phyloP scores from a whole-genome alignment of 2,888 invertebrate genomes.

The Drepanosiphum platanoidis region DNA sequence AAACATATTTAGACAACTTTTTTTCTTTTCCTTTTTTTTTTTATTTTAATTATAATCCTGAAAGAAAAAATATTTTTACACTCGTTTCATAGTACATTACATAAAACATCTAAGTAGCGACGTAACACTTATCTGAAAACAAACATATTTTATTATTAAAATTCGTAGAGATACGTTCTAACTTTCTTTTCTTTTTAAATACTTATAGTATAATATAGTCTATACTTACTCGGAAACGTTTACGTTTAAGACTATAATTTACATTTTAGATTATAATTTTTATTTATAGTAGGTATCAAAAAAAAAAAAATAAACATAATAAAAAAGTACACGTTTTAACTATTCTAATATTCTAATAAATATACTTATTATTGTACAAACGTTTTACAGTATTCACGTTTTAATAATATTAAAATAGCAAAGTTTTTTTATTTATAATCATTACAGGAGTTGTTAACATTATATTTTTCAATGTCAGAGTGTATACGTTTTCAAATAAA shows the following conservation, averaged over 20 bases:
- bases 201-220: too few species aligned
- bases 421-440: not conserved
- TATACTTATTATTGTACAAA: not conserved
- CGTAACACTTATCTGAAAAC: not conserved
- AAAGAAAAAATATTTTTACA: not conserved
- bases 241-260: not conserved
- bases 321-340: not conserved
- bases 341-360: not conserved
- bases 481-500: not conserved
- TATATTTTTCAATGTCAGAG: not conserved
- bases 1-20: not conserved
- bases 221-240: not conserved
- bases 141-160: constrained; percentile 1
- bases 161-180: not conserved
- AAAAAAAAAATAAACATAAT: too few species aligned
- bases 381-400: not conserved
- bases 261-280: too few species aligned
- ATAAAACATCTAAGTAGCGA: not conserved
- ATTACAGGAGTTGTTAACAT: not conserved
- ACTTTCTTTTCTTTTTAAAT: not conserved
- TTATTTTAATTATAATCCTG: not conserved
- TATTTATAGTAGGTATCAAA: too few species aligned
- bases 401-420: not conserved
- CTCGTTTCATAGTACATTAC: not conserved
- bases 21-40: not conserved